Evolutionary conservation across 2,888 invertebrate genomes (phyloP).

Genomic region (Ophion costatus): DNA sequence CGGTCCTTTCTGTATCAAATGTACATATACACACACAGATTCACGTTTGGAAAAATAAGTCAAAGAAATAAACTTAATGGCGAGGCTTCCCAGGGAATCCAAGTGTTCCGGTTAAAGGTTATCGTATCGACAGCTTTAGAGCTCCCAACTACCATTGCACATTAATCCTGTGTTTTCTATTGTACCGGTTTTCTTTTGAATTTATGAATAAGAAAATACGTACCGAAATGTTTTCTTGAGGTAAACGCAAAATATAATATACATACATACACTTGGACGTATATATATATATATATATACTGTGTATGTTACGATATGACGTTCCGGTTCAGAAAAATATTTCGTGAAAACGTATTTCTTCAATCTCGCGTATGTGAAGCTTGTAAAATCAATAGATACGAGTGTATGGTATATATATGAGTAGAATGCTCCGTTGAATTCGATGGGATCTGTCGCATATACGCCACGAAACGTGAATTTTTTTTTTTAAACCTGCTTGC

Average conservation of each 20-base stretch:
- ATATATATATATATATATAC: neutral
- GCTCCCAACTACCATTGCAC: conserved; percentile 24
- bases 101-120: conserved; percentile 52
- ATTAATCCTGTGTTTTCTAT: conserved; percentile 30
- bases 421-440: conserved; percentile 18
- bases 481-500: conserved; percentile 17
- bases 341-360: conserved; percentile 23
- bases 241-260: conserved; percentile 5
- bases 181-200: conserved; percentile 31
- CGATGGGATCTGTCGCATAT: conserved; percentile 21
- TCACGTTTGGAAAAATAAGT: conserved; percentile 52
- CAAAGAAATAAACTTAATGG: conserved; percentile 51
- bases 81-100: conserved; percentile 52
- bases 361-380: conserved; percentile 11
- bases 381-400: conserved; percentile 35
- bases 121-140: conserved; percentile 47
- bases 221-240: conserved; percentile 10
- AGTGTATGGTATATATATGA: neutral
- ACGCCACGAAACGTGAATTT: conserved; percentile 38
- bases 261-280: neutral
- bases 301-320: neutral
- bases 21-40: neutral
- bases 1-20: no score
- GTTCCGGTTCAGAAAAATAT: conserved; percentile 7
- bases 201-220: conserved; percentile 32